phyloP scores from a whole-genome alignment of 2,113 vertebrate species.

The Collichthys lucidus region DNA sequence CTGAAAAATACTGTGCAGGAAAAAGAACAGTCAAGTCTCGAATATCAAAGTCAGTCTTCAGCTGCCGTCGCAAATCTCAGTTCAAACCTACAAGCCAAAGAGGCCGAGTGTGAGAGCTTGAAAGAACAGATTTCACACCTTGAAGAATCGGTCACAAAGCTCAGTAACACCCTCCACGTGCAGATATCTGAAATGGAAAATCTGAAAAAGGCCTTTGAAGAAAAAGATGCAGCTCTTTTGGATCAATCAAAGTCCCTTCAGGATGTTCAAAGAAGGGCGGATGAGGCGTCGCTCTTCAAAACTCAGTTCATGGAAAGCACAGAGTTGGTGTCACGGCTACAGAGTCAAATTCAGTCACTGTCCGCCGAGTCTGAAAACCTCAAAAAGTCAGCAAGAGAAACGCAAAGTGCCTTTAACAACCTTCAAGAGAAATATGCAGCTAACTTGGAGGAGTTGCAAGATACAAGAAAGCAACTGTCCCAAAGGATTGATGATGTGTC shows the following conservation, averaged over 20 bases:
- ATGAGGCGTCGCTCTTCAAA: conserved; percentile 76
- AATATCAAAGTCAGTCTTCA: conserved; percentile 66
- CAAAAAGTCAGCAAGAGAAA: conserved; percentile 66
- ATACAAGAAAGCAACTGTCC: conserved; percentile 69
- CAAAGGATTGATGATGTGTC: conserved; percentile 77
- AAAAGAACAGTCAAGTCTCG: conserved; percentile 78
- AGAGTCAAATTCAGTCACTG: conserved; percentile 66
- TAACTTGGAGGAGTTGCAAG: conserved; percentile 74
- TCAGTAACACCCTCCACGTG: conserved; percentile 71
- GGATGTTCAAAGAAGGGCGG: conserved; percentile 78
- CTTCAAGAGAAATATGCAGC: conserved; percentile 84
- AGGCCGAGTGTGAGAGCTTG: conserved; percentile 80
- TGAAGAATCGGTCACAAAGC: conserved; percentile 75
- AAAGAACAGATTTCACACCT: conserved; percentile 80
- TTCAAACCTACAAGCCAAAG: conserved; percentile 78
- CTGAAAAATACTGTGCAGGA: conserved; percentile 79
- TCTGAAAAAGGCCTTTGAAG: conserved; percentile 70
- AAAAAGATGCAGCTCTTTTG: conserved; percentile 74
- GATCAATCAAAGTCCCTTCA: conserved; percentile 73
- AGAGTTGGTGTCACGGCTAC: conserved; percentile 76
- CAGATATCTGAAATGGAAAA: conserved; percentile 74
- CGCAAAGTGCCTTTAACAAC: conserved; percentile 81
- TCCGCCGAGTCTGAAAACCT: conserved; percentile 54
- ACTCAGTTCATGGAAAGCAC: conserved; percentile 79
- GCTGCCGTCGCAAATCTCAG: conserved; percentile 74